Percentiles rank a stretch among this genome's conserved stretches.
These are phyloP conservation scores for Anthoptus insignis DNA, from an alignment of 2,888 invertebrate genomes.

Conservation along the genomic window DNA sequence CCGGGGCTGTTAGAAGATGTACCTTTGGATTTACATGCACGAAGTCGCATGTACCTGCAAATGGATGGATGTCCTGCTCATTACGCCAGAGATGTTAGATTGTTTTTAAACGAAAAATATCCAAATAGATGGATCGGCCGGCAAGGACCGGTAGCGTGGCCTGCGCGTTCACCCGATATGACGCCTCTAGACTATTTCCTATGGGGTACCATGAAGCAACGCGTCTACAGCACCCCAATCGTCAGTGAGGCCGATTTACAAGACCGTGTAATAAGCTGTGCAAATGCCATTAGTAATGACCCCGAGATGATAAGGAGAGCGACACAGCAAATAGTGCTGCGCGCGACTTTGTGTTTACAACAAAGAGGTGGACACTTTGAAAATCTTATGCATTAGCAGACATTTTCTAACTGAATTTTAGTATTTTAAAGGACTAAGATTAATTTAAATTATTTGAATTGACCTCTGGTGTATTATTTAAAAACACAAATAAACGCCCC, in stretches of 20 bases:
- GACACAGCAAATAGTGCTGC: not conserved
- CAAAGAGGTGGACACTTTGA: no score
- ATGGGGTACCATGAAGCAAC: slow-evolving; percentile 44
- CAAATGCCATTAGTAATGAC: slow-evolving; percentile 8
- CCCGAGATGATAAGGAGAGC: not conserved
- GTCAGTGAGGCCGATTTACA: no score
- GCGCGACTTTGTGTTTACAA: not conserved
- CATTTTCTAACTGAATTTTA: no score
- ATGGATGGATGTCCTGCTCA: slow-evolving; percentile 13
- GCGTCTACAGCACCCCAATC: slow-evolving; percentile 24
- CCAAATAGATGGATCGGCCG: slow-evolving; percentile 44
- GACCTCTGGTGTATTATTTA: no score
- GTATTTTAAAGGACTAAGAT: no score
- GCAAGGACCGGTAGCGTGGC: slow-evolving; percentile 43
- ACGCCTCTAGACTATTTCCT: slow-evolving; percentile 44
- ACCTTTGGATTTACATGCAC: not conserved
- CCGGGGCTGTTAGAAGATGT: not conserved
- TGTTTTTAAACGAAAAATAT: slow-evolving; percentile 22
- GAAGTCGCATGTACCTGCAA: slow-evolving; percentile 1
- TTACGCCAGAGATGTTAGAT: slow-evolving; percentile 9
- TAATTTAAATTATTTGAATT: no score
- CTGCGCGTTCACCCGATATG: slow-evolving; percentile 46
- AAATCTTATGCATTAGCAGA: no score
- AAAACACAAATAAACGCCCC: no score
- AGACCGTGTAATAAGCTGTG: not conserved